phyloP scores from a whole-genome alignment of 2,797 vertebrate species.

The Epinephelus coioides region DNA sequence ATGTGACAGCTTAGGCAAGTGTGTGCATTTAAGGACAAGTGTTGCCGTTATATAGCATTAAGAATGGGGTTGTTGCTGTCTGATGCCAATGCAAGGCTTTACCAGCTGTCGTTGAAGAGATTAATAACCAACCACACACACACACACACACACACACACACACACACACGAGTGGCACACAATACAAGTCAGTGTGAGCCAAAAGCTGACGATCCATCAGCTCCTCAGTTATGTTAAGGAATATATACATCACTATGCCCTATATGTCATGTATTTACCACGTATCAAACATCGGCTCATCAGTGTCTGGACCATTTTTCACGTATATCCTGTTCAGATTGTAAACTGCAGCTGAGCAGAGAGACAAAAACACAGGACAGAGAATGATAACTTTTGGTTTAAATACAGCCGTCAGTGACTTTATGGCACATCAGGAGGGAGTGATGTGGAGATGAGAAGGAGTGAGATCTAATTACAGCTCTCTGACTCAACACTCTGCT shows the following conservation, averaged over 20 bases:
- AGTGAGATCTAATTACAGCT: conserved; percentile 76
- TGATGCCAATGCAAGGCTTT: conserved; percentile 11
- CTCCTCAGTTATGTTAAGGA: not conserved
- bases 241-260: not conserved
- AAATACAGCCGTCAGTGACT: conserved; percentile 69
- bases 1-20: conserved; percentile 18
- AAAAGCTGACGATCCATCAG: not conserved
- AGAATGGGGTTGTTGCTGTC: not conserved
- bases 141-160: not conserved
- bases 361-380: not conserved
- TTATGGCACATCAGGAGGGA: conserved; percentile 65
- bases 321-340: not conserved
- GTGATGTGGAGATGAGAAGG: conserved; percentile 64
- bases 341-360: not conserved
- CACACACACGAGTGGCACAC: not conserved
- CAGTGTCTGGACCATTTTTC: too few species aligned
- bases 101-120: conserved; percentile 22
- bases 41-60: conserved; percentile 19
- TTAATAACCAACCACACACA: not conserved
- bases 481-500: conserved; percentile 56
- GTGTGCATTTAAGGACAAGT: conserved; percentile 41
- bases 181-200: not conserved
- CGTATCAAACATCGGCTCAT: not conserved
- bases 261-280: not conserved
- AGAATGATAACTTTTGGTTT: conserved; percentile 48